These are phyloP conservation scores for Molossus molossus DNA, from an alignment of 2,797 vertebrate species.

Conservation along the genomic window DNA sequence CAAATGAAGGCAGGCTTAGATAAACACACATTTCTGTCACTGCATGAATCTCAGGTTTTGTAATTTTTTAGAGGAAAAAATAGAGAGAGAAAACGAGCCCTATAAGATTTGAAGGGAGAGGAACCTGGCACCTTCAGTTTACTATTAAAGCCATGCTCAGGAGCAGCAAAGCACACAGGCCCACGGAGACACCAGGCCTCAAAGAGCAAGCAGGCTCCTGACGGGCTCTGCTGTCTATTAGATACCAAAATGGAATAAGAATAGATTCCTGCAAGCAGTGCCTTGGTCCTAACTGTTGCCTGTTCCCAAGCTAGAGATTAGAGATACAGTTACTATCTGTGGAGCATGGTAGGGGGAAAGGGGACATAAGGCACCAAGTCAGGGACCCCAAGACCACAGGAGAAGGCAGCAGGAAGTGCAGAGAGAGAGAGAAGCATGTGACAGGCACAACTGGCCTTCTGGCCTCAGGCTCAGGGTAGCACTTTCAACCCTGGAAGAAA, in stretches of 20 bases:
- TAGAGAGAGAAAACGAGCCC: slow-evolving; percentile 31
- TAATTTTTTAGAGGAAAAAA: not conserved
- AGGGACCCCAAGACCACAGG: not conserved
- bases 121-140: not conserved
- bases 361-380: not conserved
- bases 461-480: not conserved
- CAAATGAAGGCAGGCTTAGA: not conserved
- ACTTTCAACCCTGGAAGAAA: not conserved
- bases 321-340: not conserved
- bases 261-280: not conserved
- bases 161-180: not conserved
- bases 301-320: not conserved
- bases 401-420: not conserved
- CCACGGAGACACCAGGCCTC: not conserved
- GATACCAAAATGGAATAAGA: slow-evolving; percentile 3
- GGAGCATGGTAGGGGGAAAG: too few relatives aligned
- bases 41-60: not conserved
- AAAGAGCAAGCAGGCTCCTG: not conserved
- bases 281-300: not conserved
- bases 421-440: not conserved
- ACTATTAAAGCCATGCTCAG: not conserved
- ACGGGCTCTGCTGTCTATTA: not conserved
- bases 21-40: not conserved
- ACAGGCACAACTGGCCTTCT: not conserved
- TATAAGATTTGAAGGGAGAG: not conserved